Evolutionary conservation across 35 echinoderm and acorn worm genomes (phyloP), one percentile per base, ranked within the genome.

Genomic region (Holothuria glaberrima): DNA sequence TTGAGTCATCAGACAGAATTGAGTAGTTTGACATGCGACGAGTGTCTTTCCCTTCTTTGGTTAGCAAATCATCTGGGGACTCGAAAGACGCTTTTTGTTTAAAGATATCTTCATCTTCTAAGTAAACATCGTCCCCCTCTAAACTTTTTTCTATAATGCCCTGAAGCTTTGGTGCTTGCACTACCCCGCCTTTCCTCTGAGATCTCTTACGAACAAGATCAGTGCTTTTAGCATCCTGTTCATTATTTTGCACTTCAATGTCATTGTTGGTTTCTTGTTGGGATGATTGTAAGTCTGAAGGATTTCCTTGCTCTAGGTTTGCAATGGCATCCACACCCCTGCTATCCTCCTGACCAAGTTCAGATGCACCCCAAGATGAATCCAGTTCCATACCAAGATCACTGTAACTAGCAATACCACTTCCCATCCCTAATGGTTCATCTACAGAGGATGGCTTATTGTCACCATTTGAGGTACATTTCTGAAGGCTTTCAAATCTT

Each of bases 1-100:
- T 45, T 0, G 94, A 96, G 25, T 96, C 94, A 16, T 65, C 64
- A 19, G 94, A 96, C 12, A 86, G n/a, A 18, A 73, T 59, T 24
- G 94, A 96, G 20, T 31, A 30, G 30, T 38, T 27, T 27, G 88
- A 89, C 68, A 78, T 67, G 29, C 83, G 44, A 26, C 86, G n/a
- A 36, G 45, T 63, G 30, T 87, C 68, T 32, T 48, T 30, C 52
- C 50, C n/a, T 28, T 41, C 30, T 56, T 48, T 82, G 7, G 46
- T 28, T 31, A 25, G 12, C 18, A 29, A 22, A 41, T 71, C 30
- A 28, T 66, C 59, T 3, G 38, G 12, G 12, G 13, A 54, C 68
- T 80, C 71, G 2, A 16, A 34, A 33, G 45, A 30, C 10, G 29
- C 70, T 80, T 79, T 68, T 14, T 88, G 20, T n/a, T 86, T 86